Percentiles rank a stretch among this genome's conserved stretches.
These are phyloP conservation scores for Aselliscus stoliczkanus DNA, from an alignment of 2,797 vertebrate species.

Conservation along the genomic window DNA sequence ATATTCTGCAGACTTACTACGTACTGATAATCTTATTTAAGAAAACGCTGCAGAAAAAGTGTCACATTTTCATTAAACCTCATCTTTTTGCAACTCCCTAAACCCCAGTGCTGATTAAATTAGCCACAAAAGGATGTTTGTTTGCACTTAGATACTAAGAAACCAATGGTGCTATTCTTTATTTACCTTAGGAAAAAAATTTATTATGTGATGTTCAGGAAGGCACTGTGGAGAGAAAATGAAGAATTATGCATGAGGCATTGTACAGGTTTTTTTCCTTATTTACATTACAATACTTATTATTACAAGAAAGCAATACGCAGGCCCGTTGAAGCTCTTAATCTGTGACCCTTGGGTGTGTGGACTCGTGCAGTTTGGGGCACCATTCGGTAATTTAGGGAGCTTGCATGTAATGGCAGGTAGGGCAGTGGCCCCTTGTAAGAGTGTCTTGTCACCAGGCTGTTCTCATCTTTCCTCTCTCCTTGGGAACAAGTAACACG, in stretches of 20 bases:
- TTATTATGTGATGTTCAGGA: background rate
- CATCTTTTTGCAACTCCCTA: accelerated
- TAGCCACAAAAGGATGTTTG: background rate
- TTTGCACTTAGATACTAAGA: background rate
- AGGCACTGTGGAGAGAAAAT: background rate
- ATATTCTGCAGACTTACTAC: background rate
- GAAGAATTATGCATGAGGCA: accelerated
- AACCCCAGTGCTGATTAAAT: background rate
- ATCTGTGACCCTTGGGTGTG: accelerated
- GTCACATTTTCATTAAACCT: too few species aligned
- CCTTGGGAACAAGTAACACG: accelerated
- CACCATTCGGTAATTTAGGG: accelerated
- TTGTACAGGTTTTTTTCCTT: background rate
- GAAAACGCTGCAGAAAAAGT: background rate
- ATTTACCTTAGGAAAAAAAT: background rate
- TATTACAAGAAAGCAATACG: accelerated
- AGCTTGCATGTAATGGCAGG: accelerated
- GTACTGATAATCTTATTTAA: accelerated
- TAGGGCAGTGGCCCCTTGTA: background rate
- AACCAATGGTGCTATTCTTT: background rate
- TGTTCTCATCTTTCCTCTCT: background rate
- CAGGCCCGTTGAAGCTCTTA: accelerated
- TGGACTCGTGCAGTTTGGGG: accelerated
- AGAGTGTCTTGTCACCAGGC: accelerated
- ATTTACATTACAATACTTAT: too few species aligned